Percentiles rank a stretch among this genome's conserved stretches.
These are phyloP conservation scores for Coluber constrictor DNA, from an alignment of 2,797 vertebrate species.

Conservation along the genomic window DNA sequence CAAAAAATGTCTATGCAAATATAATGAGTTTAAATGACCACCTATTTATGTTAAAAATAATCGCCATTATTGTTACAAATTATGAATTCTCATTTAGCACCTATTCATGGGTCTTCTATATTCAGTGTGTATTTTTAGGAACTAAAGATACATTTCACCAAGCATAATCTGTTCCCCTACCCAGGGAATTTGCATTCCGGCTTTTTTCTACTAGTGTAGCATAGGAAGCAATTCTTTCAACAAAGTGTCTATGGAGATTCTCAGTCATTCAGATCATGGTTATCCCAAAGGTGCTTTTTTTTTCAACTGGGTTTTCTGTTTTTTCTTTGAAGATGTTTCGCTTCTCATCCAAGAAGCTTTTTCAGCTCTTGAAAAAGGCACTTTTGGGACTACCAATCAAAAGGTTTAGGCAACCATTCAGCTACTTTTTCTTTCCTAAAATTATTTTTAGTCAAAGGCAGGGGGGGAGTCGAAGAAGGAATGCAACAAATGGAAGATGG, in stretches of 20 bases:
- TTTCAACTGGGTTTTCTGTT: too few relatives aligned
- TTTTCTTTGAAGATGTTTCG: too few relatives aligned
- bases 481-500: background rate
- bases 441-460: background rate
- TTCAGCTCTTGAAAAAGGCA: too few relatives aligned
- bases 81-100: background rate
- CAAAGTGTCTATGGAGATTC: too few relatives aligned
- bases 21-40: background rate
- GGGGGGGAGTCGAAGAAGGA: background rate
- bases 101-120: background rate
- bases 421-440: background rate
- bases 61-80: background rate
- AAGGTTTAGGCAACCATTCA: background rate
- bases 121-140: background rate
- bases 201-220: background rate
- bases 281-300: too few relatives aligned
- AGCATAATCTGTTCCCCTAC: background rate
- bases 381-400: background rate
- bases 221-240: background rate
- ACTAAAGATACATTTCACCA: background rate
- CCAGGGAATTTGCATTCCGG: background rate
- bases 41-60: background rate
- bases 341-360: too few relatives aligned
- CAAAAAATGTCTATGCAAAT: background rate
- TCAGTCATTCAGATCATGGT: too few relatives aligned